Base-by-base conservation (phyloP, 2,797 vertebrate genomes). In the Gymnocypris eckloni region DNA sequence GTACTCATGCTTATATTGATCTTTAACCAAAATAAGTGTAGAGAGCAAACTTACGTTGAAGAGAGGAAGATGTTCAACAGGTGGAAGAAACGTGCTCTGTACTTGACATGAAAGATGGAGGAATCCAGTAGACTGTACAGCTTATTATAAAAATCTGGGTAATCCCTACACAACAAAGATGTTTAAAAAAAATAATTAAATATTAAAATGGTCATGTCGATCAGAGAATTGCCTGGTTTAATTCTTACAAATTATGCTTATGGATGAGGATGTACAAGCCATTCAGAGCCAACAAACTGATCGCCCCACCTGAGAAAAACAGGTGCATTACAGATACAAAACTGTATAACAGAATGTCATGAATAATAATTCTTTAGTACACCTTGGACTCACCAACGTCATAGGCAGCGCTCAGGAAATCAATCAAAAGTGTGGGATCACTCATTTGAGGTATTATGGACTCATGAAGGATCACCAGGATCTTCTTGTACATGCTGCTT, bases 61-160 rank as follows among this genome's bases (percentile, higher is more conserved):
- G 97, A 98, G 43, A 99, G 91, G 88, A 99, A 99, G 28, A 99
- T 86, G 85, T 99, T 95, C 0, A 93, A 92, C 28, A 99, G 90
- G 86, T 98, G 96, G 91, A 99, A 99, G 86, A 99, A 99, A 2
- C 97, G 96, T 0, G 97, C 97, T 79, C 95, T 95, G 93, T 98
- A 99, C 91, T 97, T 99, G 66, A 96, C 97, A 0, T 99, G 97
- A 88, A 98, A 98, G 81, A 99, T 54, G 0, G 97, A 97, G 0
- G 98, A 96, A n/a, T 99, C 96, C 37, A 99, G 92, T 6, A 99
- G 96, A 82, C 92, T 96, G 83, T 99, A 99, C 64, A 99, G 91
- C 86, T 99, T 99, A 85, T 93, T 96, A 91, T 99, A 99, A 89
- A 99, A 99, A 87, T 98, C 97, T 0, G 98, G 98, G 81, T 99